A percentile compares a stretch with the other conserved stretches of the same genome.
phyloP scores from a whole-genome alignment of 1,140 invertebrate genomes.

The Phenacoccus solenopsis region DNA sequence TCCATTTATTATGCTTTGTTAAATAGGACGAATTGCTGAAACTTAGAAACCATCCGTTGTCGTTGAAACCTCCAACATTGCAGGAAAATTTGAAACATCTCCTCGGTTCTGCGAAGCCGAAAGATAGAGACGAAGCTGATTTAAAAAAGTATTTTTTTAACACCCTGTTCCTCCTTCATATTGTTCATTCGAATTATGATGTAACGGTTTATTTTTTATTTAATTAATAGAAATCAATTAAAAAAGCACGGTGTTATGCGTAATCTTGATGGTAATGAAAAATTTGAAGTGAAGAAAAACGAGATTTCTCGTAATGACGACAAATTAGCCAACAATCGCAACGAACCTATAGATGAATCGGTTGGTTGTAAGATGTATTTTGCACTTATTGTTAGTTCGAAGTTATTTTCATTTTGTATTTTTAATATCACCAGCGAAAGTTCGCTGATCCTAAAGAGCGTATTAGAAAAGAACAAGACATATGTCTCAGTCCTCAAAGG shows the following conservation, averaged over 20 bases:
- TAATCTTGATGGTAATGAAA: not conserved
- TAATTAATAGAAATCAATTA: not conserved
- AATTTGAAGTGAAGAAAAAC: not conserved
- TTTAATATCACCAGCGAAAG: constrained; percentile 36
- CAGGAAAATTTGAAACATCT: not conserved
- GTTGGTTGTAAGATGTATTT: not conserved
- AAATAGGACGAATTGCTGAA: not conserved
- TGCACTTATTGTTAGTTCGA: not conserved
- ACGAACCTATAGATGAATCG: not conserved
- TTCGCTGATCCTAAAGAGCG: constrained; percentile 62
- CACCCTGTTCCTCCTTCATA: not conserved
- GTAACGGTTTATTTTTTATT: not conserved
- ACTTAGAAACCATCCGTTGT: not conserved
- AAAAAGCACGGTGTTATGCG: not conserved
- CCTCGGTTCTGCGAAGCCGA: not conserved
- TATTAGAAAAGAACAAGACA: constrained; percentile 67
- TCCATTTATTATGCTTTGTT: not conserved
- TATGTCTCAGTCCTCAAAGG: constrained; percentile 67
- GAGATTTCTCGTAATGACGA: not conserved
- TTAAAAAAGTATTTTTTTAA: not conserved
- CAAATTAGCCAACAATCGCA: not conserved
- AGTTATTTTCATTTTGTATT: not conserved
- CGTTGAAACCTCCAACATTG: not conserved
- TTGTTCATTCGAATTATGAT: not conserved
- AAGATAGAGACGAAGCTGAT: not conserved